phyloP scores from a whole-genome alignment of 1,140 invertebrate species.

The Whitmania pigra region DNA sequence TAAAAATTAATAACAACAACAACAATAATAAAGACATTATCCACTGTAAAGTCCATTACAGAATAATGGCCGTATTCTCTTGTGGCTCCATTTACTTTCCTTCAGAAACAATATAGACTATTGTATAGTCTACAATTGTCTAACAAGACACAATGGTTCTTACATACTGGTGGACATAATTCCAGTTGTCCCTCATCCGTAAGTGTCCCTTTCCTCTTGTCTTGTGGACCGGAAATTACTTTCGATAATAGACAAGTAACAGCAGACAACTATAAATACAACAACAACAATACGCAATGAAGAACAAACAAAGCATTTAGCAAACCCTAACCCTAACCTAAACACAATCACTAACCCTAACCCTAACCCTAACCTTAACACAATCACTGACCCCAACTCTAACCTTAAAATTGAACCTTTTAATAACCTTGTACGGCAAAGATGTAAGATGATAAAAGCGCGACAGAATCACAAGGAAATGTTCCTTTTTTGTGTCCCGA shows the following conservation, averaged over 20 bases:
- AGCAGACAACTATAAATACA: neutral
- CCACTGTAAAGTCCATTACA: neutral
- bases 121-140: too few relatives aligned
- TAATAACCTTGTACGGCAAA: neutral
- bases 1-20: neutral
- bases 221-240: neutral
- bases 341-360: too few relatives aligned
- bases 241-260: neutral
- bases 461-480: neutral
- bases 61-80: neutral
- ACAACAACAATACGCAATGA: neutral
- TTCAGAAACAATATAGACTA: too few relatives aligned
- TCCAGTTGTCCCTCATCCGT: neutral
- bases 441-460: neutral
- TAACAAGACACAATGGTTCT: neutral
- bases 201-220: neutral
- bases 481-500: neutral
- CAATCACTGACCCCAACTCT: too few relatives aligned
- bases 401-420: neutral
- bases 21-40: neutral
- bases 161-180: neutral
- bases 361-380: too few relatives aligned
- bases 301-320: too few relatives aligned
- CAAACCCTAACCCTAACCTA: too few relatives aligned
- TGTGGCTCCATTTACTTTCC: neutral